Conservation (phyloP, 2,888 invertebrate species). For the Nudaria mundana region DNA sequence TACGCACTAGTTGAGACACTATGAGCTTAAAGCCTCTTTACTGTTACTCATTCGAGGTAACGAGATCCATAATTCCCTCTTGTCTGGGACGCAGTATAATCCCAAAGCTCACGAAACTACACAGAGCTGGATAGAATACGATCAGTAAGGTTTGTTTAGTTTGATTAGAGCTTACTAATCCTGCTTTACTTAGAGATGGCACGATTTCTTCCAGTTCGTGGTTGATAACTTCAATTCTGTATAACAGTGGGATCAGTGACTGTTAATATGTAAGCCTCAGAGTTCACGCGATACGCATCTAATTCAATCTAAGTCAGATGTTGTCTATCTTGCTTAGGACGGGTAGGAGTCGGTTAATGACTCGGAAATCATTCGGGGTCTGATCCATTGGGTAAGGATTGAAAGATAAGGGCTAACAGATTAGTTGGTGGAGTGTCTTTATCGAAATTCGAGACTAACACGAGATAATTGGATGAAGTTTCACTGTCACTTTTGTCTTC, state of each 20-base stretch:
- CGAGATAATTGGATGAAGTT: slow-evolving; percentile 20
- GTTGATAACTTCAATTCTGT: slow-evolving; percentile 74
- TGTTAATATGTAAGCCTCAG: slow-evolving; percentile 72
- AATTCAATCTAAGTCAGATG: slow-evolving; percentile 77
- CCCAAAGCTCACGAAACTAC: slow-evolving; percentile 65
- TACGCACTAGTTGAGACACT: slow-evolving; percentile 36
- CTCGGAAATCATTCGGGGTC: slow-evolving; percentile 79
- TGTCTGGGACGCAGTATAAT: slow-evolving; percentile 67
- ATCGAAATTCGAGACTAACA: slow-evolving; percentile 35
- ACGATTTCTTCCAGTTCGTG: slow-evolving; percentile 75
- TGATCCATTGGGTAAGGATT: slow-evolving; percentile 71
- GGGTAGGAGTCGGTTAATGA: slow-evolving; percentile 74
- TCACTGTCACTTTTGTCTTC: not conserved
- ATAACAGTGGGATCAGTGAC: slow-evolving; percentile 59
- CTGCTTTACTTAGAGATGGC: slow-evolving; percentile 73
- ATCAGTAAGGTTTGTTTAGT: slow-evolving; percentile 78
- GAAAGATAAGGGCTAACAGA: slow-evolving; percentile 75
- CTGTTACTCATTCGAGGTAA: slow-evolving; percentile 66
- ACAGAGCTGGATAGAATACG: slow-evolving; percentile 67
- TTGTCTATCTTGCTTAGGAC: slow-evolving; percentile 79
- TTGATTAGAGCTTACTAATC: slow-evolving; percentile 76
- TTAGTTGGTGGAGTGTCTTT: slow-evolving; percentile 69
- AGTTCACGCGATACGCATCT: slow-evolving; percentile 75
- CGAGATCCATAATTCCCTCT: slow-evolving; percentile 70
- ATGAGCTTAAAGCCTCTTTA: slow-evolving; percentile 53